Conservation (phyloP, 2,797 vertebrate genomes). For the Setipinna tenuifilis region DNA sequence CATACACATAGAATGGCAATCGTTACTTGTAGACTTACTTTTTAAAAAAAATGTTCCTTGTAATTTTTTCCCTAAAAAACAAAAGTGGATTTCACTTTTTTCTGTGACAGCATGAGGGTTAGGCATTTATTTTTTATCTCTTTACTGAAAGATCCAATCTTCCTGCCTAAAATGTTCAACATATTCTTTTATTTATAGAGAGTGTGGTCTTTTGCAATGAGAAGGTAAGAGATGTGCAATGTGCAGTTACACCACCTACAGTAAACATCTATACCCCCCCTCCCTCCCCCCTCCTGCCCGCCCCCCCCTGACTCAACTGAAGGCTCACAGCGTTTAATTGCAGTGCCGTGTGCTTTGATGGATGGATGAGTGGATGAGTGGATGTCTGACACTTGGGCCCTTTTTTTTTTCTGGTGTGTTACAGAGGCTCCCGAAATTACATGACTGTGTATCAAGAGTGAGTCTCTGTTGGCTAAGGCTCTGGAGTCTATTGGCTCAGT, state of each 20-base stretch:
- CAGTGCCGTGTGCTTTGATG: constrained; percentile 54
- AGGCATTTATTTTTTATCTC: constrained; percentile 96
- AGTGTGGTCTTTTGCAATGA: constrained; percentile 99
- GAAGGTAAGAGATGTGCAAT: constrained; percentile 98
- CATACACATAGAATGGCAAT: neutral
- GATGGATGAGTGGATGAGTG: constrained; percentile 54
- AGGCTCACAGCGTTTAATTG: constrained; percentile 60
- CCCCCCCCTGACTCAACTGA: constrained; percentile 50
- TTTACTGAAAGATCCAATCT: constrained; percentile 96
- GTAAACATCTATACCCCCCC: constrained; percentile 87
- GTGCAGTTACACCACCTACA: constrained; percentile 97
- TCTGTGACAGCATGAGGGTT: constrained; percentile 97
- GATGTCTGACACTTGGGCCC: constrained; percentile 46
- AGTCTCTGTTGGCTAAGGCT: neutral
- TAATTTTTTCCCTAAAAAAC: constrained; percentile 36
- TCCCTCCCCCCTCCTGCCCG: constrained; percentile 80
- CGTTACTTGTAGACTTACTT: constrained; percentile 32
- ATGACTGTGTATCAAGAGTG: constrained; percentile 17
- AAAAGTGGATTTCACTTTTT: constrained; percentile 66
- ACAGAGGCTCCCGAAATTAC: neutral
- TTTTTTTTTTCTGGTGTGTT: neutral
- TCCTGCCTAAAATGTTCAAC: constrained; percentile 99
- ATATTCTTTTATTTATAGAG: constrained; percentile 99
- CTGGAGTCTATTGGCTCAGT: neutral
- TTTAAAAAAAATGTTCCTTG: constrained; percentile 36